phyloP scores from a whole-genome alignment of 30 jellyfish, hydroid and myxozoan genomes.

The Aurelia aurita region DNA sequence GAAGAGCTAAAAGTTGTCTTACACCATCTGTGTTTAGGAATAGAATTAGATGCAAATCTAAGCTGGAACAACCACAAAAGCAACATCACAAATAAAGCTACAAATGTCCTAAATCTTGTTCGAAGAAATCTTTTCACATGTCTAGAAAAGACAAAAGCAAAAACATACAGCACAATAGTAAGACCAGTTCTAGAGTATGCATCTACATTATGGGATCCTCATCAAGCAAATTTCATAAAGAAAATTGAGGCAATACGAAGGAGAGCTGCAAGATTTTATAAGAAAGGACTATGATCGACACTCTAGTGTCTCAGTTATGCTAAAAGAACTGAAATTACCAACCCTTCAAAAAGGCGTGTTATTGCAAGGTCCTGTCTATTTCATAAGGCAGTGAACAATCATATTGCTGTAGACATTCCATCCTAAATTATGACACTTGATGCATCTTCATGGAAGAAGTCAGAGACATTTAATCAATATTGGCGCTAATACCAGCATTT shows the following conservation, averaged over 20 bases:
- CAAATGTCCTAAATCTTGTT: background rate
- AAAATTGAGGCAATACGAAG: slow-evolving; percentile 27
- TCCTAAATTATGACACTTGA: too few relatives aligned
- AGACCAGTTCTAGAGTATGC: slow-evolving; percentile 37
- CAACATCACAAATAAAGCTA: slow-evolving; percentile 20
- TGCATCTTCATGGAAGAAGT: too few relatives aligned
- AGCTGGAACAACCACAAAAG: slow-evolving; percentile 3
- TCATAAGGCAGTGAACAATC: too few relatives aligned
- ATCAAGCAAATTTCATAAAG: background rate
- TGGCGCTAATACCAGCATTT: too few relatives aligned
- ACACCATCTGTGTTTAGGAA: slow-evolving; percentile 12
- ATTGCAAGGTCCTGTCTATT: too few relatives aligned
- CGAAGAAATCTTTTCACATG: slow-evolving; percentile 23
- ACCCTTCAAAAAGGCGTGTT: too few relatives aligned
- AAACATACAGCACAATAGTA: background rate
- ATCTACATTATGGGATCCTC: slow-evolving; percentile 35
- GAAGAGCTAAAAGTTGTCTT: background rate
- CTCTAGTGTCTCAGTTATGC: too few relatives aligned
- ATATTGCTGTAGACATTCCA: too few relatives aligned
- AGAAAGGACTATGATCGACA: background rate
- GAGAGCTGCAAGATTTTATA: slow-evolving; percentile 36
- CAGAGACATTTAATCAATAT: too few relatives aligned
- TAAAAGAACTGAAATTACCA: too few relatives aligned
- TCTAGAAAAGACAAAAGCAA: slow-evolving; percentile 37
- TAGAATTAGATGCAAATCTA: slow-evolving; percentile 7